These are phyloP conservation scores for Machaerirhynchus nigripectus DNA, from an alignment of 2,113 vertebrate genomes.

Conservation along the genomic window DNA sequence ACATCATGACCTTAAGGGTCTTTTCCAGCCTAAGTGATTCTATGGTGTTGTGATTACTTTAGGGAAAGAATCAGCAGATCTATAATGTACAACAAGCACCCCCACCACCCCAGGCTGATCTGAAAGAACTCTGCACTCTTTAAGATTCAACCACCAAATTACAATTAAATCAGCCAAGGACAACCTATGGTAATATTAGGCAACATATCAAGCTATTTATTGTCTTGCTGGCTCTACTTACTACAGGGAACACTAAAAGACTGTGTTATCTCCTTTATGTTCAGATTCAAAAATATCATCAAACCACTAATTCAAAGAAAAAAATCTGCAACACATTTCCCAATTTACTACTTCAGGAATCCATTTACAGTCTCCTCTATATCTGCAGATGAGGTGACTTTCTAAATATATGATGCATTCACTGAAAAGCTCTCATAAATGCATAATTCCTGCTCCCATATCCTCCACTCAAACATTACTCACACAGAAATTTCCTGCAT, in stretches of 20 bases:
- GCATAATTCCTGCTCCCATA: neutral
- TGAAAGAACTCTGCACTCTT: neutral
- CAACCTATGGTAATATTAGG: neutral
- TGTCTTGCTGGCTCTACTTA: neutral
- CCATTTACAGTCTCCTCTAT: neutral
- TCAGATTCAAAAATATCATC: neutral
- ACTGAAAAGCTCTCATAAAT: neutral
- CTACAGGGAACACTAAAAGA: neutral
- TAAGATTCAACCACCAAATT: neutral
- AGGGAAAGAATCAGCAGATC: neutral
- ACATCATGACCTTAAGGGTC: too few species aligned
- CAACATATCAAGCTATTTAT: neutral
- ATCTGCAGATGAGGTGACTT: neutral
- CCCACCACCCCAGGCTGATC: neutral
- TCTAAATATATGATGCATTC: neutral
- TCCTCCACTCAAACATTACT: neutral
- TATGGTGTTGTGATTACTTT: fast-evolving
- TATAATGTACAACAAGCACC: neutral
- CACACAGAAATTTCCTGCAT: neutral
- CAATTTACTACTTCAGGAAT: neutral
- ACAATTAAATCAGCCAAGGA: neutral
- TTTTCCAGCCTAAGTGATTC: neutral
- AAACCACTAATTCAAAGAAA: neutral
- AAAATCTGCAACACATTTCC: neutral
- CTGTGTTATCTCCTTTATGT: neutral